phyloP scores from a whole-genome alignment of 2,888 invertebrate species.

The Hipparchia semele region DNA sequence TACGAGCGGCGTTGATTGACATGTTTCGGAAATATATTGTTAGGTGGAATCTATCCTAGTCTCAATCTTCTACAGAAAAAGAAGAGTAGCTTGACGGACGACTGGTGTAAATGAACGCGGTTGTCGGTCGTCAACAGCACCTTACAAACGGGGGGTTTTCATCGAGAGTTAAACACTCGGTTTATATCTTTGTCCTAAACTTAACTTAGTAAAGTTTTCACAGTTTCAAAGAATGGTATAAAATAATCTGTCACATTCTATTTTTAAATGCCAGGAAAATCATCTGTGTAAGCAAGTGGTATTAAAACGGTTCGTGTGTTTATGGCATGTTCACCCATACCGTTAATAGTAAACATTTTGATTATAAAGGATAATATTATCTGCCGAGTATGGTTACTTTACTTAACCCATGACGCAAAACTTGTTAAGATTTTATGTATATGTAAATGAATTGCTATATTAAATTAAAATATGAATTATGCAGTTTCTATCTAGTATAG shows the following conservation, averaged over 20 bases:
- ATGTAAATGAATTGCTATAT: constrained; percentile 3
- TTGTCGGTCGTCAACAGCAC: too few relatives aligned
- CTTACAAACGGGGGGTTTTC: not conserved
- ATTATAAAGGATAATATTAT: not conserved
- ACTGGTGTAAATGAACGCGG: not conserved
- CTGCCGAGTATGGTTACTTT: constrained; percentile 13
- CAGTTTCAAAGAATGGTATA: not conserved
- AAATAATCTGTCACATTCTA: too few relatives aligned
- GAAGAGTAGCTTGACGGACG: not conserved
- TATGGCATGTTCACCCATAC: not conserved
- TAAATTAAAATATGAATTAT: not conserved
- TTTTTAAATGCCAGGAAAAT: not conserved
- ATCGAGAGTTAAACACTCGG: not conserved
- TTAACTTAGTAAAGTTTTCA: not conserved
- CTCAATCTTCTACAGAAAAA: not conserved
- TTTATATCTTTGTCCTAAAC: not conserved
- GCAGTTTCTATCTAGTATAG: not conserved
- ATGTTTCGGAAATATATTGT: not conserved
- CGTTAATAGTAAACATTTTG: constrained; percentile 11
- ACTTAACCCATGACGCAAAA: constrained; percentile 10
- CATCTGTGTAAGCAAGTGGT: not conserved
- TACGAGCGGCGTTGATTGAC: not conserved
- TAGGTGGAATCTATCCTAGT: not conserved
- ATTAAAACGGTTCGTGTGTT: not conserved
- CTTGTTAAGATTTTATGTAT: not conserved